Evolutionary conservation across 2,797 vertebrate genomes (phyloP), one percentile per base, ranked within the genome.

Genomic region (Scarus forsteni): DNA sequence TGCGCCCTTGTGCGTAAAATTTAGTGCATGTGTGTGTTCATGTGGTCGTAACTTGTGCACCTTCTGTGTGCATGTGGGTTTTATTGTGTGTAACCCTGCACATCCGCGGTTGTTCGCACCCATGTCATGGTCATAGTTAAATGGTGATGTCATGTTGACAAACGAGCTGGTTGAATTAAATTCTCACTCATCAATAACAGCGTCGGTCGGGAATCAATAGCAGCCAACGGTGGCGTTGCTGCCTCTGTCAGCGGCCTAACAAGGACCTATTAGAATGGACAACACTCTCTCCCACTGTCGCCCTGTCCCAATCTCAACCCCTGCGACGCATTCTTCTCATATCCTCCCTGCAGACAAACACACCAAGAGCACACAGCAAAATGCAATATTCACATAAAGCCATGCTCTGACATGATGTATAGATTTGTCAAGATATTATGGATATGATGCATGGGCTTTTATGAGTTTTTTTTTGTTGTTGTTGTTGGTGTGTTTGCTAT

Each of bases 141-240:
- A 94, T 86, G 89, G 85, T 84, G 90, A 91, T 92, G 91, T 93
- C 91, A 92, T 89, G 77, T 92, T 94, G 93, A 94, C 91, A 92
- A 92, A 95, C 80, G 92, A 93, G 90, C 77, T 85, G 83, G 90
- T 91, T 88, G 89, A 92, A 95, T 94, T 92, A 94, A 93, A 95
- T 92, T 93, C 89, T 85, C 85, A 85, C 88, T 93, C 90, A 94
- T 94, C 92, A 93, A 94, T 94, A 95, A 93, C 78, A 64, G 70
- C 84, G 87, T 89, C 60, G 80, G 83, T 84, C 73, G 60, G 79
- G 76, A 91, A 94, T 94, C 94, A 92, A 94, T 94, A 93, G 86
- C 79, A 80, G 86, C 80, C 86, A 90, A 80, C 88, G 66, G 85
- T 85, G 81, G 87, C 65, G 79, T 85, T 89, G 61, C 84, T 83